These are phyloP conservation scores for Chironomus tentans DNA, from an alignment of 2,888 invertebrate genomes.

Conservation along the genomic window DNA sequence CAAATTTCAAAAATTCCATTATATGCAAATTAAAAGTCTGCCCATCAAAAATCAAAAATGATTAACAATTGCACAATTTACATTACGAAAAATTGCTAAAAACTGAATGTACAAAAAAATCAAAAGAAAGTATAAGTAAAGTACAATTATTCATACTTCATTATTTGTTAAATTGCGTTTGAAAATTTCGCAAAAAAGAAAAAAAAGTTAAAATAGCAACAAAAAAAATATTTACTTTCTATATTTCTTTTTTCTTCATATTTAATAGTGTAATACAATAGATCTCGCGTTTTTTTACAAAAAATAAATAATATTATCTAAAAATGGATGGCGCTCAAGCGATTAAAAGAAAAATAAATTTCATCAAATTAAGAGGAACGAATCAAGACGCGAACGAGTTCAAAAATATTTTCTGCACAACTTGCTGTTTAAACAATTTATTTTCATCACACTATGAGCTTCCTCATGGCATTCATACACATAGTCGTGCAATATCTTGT, in stretches of 20 bases:
- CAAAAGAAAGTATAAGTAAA: background rate
- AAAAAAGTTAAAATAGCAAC: background rate
- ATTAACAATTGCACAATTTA: too few relatives aligned
- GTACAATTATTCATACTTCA: background rate
- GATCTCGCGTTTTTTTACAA: too few relatives aligned
- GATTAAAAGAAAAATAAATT: slow-evolving; percentile 18
- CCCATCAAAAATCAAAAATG: too few relatives aligned
- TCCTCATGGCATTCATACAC: background rate
- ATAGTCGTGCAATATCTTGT: background rate
- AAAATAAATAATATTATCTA: background rate
- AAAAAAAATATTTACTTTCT: background rate
- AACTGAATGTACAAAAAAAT: too few relatives aligned
- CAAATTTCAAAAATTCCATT: too few relatives aligned
- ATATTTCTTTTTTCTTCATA: too few relatives aligned
- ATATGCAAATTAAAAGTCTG: too few relatives aligned
- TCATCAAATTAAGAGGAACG: slow-evolving; percentile 13
- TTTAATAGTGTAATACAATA: too few relatives aligned
- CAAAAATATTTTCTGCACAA: slow-evolving; percentile 23
- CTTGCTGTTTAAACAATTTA: background rate
- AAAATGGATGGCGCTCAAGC: slow-evolving; percentile 17
- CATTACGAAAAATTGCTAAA: too few relatives aligned
- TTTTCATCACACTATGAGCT: background rate
- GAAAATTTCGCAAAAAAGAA: background rate
- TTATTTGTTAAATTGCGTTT: background rate
- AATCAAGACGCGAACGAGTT: slow-evolving; percentile 5